phyloP scores from a whole-genome alignment of 2,113 vertebrate species.

The Rhagologus leucostigma region DNA sequence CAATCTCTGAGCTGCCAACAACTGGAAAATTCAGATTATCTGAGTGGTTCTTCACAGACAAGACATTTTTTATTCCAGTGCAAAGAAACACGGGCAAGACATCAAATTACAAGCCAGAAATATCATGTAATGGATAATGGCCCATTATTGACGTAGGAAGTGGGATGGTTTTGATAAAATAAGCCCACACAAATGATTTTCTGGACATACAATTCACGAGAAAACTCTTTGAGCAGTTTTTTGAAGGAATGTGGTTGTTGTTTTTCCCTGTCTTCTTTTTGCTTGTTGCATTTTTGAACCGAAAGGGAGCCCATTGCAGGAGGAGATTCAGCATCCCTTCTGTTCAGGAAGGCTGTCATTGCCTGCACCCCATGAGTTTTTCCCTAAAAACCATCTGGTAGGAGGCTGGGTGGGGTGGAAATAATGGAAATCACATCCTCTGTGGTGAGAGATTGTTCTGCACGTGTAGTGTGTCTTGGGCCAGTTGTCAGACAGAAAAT shows the following conservation, averaged over 20 bases:
- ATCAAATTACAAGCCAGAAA: conserved; percentile 20
- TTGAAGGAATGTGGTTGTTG: not conserved
- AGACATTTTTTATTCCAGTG: not conserved
- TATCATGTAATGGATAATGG: not conserved
- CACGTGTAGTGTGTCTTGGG: not conserved
- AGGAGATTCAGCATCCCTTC: not conserved
- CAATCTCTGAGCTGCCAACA: not conserved
- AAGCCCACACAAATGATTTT: not conserved
- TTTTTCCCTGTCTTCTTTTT: not conserved
- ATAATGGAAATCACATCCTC: not conserved
- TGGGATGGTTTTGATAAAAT: conserved; percentile 39
- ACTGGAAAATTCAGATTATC: not conserved
- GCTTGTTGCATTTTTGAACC: not conserved
- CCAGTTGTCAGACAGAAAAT: not conserved
- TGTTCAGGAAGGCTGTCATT: not conserved
- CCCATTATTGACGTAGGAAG: not conserved
- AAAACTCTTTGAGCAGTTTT: not conserved
- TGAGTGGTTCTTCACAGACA: not conserved
- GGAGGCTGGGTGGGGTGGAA: not conserved
- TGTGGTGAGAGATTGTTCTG: not conserved
- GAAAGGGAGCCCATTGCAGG: not conserved
- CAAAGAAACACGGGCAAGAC: not conserved
- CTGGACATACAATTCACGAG: not conserved
- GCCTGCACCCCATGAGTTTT: not conserved
- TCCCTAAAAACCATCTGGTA: not conserved